Evolutionary conservation across 2,888 invertebrate species (phyloP).

Genomic region (Eupsilia transversa): DNA sequence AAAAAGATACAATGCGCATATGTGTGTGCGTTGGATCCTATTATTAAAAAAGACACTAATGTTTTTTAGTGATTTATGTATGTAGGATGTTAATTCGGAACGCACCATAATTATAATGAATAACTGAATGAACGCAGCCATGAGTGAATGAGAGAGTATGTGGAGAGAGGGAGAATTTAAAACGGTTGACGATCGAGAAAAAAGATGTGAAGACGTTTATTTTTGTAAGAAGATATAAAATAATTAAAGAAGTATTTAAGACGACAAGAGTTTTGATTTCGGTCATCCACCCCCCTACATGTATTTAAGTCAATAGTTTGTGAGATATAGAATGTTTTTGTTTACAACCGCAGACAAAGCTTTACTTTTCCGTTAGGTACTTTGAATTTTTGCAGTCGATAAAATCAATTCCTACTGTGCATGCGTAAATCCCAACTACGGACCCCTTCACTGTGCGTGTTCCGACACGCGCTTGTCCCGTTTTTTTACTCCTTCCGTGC

Average conservation of each 20-base stretch:
- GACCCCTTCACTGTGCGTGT: not conserved
- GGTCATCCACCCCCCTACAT: too few relatives aligned
- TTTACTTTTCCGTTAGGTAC: not conserved
- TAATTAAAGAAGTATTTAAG: too few relatives aligned
- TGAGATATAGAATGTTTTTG: not conserved
- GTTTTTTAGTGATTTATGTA: not conserved
- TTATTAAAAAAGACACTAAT: not conserved
- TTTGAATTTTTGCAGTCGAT: not conserved
- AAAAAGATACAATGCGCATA: not conserved
- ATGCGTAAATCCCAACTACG: not conserved
- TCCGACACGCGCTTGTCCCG: not conserved
- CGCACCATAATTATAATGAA: too few relatives aligned
- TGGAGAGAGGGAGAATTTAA: too few relatives aligned
- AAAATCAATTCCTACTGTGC: not conserved
- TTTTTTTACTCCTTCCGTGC: slow-evolving; percentile 4
- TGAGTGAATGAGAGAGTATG: too few relatives aligned
- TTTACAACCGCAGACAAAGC: not conserved
- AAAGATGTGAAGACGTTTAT: too few relatives aligned
- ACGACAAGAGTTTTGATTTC: too few relatives aligned
- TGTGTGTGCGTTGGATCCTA: not conserved
- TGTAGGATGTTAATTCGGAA: too few relatives aligned
- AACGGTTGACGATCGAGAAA: too few relatives aligned
- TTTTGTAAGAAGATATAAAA: too few relatives aligned
- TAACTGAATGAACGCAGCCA: too few relatives aligned
- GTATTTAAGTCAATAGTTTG: not conserved